Percentiles rank a stretch among this genome's conserved stretches.
Conservation (phyloP, 2,113 vertebrate genomes). For the Hippocampus comes region DNA sequence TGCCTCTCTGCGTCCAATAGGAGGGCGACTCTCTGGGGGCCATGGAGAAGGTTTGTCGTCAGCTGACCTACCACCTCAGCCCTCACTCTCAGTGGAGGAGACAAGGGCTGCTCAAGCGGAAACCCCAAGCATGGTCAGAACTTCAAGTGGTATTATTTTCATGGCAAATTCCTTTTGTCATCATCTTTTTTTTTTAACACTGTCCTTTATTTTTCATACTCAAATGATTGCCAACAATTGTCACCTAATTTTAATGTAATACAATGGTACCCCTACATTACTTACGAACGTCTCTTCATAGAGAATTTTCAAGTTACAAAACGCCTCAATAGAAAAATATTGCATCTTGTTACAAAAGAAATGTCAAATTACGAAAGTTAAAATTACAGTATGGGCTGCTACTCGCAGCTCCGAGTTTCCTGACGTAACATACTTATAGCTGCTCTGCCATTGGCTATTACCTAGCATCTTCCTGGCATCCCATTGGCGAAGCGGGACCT, state of each 20-base stretch:
- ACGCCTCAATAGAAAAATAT: too few species aligned
- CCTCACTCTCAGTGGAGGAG: conserved; percentile 94
- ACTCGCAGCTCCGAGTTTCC: too few species aligned
- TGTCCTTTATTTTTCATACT: background rate
- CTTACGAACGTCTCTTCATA: too few species aligned
- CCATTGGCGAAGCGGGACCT: too few species aligned
- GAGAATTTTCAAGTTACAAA: too few species aligned
- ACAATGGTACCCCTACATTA: too few species aligned
- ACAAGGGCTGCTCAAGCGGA: conserved; percentile 89
- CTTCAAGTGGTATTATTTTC: background rate
- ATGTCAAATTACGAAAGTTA: too few species aligned
- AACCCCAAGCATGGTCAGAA: conserved; percentile 92
- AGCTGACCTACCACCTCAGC: conserved; percentile 97
- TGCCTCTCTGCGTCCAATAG: conserved; percentile 58
- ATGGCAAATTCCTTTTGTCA: background rate
- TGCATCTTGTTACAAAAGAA: too few species aligned
- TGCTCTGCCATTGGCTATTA: too few species aligned
- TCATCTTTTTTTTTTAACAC: background rate
- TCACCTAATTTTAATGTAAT: background rate
- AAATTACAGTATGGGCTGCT: too few species aligned
- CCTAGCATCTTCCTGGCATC: too few species aligned
- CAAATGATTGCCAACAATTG: background rate
- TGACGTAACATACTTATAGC: too few species aligned
- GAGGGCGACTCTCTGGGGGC: conserved; percentile 86
- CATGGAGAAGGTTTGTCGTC: conserved; percentile 96